phyloP scores from a whole-genome alignment of 1,140 invertebrate species.

The Anastatus disparis region DNA sequence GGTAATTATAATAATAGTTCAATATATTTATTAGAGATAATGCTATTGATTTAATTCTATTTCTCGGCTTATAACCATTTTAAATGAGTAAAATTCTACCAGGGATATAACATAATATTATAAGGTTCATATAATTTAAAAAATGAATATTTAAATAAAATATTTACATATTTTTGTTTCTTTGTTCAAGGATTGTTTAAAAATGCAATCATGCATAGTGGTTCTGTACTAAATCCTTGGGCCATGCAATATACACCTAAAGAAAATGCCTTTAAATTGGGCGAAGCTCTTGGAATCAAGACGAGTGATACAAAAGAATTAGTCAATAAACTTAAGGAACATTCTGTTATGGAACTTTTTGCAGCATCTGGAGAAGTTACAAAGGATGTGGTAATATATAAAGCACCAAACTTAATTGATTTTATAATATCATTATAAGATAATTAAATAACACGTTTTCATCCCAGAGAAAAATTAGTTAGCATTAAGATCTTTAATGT shows the following conservation, averaged over 20 bases:
- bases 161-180: background rate
- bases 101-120: too few relatives aligned
- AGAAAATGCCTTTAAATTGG: conserved; percentile 74
- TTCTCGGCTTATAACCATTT: too few relatives aligned
- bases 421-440: too few relatives aligned
- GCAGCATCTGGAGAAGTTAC: conserved; percentile 58
- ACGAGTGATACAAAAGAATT: conserved; percentile 67
- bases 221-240: conserved; percentile 80
- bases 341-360: conserved; percentile 70
- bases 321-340: conserved; percentile 71
- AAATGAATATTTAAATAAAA: too few relatives aligned
- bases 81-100: too few relatives aligned
- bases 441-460: too few relatives aligned
- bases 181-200: conserved; percentile 73
- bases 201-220: conserved; percentile 78
- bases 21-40: background rate
- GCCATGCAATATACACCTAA: conserved; percentile 70
- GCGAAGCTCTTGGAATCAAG: conserved; percentile 68
- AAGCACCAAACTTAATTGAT: too few relatives aligned
- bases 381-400: conserved; percentile 21
- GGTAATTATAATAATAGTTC: conserved; percentile 51
- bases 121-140: too few relatives aligned
- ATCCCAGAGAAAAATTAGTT: too few relatives aligned
- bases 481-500: too few relatives aligned
- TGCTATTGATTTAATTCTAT: too few relatives aligned